Conservation (phyloP, 2,888 invertebrate species). For the Alloplasta piceator region DNA sequence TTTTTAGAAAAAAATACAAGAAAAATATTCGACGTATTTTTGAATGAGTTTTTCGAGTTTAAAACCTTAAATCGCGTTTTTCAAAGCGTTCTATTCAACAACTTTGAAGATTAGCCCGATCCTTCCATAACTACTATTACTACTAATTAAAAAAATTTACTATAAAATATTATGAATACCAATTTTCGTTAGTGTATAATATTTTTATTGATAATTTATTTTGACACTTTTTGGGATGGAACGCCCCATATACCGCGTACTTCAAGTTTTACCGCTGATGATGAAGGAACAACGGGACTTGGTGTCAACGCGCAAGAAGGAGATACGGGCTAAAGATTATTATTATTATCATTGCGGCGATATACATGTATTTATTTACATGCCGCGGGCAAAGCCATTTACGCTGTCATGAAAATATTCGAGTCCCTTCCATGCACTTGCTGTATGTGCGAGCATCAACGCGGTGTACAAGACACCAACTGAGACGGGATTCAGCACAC, state of each 20-base stretch:
- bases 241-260: slow-evolving; percentile 19
- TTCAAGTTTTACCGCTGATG: slow-evolving; percentile 3
- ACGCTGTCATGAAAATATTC: slow-evolving; percentile 39
- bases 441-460: slow-evolving; percentile 21
- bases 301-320: slow-evolving; percentile 47
- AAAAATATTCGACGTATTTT: too few relatives aligned
- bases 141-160: too few relatives aligned
- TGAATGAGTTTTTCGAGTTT: too few relatives aligned
- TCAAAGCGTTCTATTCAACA: too few relatives aligned
- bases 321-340: slow-evolving; percentile 38
- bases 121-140: too few relatives aligned
- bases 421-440: slow-evolving; percentile 26
- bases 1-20: too few relatives aligned
- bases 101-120: too few relatives aligned
- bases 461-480: slow-evolving; percentile 3
- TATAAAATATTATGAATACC: too few relatives aligned
- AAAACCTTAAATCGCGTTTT: too few relatives aligned
- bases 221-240: too few relatives aligned
- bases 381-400: slow-evolving; percentile 21
- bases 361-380: background rate
- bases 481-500: slow-evolving; percentile 51
- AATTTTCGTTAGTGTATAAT: too few relatives aligned
- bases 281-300: slow-evolving; percentile 51
- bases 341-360: slow-evolving; percentile 23
- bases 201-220: too few relatives aligned